A percentile compares a stretch with the other conserved stretches of the same genome.
These are phyloP conservation scores for Papilio polyxenes DNA, from an alignment of 1,140 invertebrate genomes.

Conservation along the genomic window DNA sequence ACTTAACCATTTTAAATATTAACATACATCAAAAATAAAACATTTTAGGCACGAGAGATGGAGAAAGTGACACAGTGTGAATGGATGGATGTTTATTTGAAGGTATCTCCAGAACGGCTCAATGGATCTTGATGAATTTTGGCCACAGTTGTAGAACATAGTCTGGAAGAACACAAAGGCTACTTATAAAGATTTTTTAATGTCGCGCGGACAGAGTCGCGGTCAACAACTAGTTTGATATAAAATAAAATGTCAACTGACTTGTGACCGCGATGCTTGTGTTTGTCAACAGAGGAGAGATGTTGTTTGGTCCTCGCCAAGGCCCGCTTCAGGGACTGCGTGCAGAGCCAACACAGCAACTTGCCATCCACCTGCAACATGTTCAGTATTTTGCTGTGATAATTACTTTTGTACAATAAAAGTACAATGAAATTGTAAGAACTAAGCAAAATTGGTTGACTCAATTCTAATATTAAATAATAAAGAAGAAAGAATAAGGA, in stretches of 20 bases:
- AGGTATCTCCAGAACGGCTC: too few relatives aligned
- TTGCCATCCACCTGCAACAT: constrained; percentile 93
- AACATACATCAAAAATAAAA: not conserved
- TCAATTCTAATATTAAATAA: too few relatives aligned
- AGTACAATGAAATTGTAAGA: not conserved
- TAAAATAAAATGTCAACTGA: constrained; percentile 49
- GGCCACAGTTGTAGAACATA: too few relatives aligned
- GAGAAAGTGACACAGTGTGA: not conserved
- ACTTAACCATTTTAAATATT: constrained; percentile 30
- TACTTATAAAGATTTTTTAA: too few relatives aligned
- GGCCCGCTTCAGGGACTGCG: constrained; percentile 95
- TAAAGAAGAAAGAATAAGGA: too few relatives aligned
- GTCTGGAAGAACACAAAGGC: too few relatives aligned
- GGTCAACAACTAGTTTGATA: too few relatives aligned
- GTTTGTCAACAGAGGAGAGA: constrained; percentile 68
- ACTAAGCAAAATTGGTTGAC: not conserved
- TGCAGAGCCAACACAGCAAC: constrained; percentile 97
- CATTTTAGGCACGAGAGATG: not conserved
- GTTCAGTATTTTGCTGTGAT: constrained; percentile 17
- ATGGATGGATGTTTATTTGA: too few relatives aligned
- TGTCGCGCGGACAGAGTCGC: too few relatives aligned
- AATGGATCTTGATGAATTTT: too few relatives aligned
- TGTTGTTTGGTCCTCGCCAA: constrained; percentile 94
- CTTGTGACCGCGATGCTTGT: constrained; percentile 74
- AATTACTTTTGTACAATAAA: not conserved